Evolutionary conservation across 1,140 invertebrate genomes (phyloP).

Genomic region (Drosophila santomea): DNA sequence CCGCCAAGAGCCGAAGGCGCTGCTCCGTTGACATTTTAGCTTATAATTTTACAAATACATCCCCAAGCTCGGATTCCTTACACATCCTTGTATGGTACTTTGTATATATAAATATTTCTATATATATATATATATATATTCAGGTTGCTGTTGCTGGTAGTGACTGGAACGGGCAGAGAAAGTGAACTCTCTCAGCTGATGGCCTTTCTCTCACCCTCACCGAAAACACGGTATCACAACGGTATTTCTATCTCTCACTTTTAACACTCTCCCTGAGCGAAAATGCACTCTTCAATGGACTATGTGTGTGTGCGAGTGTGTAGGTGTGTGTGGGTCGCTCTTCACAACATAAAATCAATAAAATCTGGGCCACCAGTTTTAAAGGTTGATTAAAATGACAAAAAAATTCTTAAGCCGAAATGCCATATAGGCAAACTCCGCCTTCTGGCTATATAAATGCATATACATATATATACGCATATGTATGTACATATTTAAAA

Average conservation of each 20-base stretch:
- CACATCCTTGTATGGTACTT: neutral
- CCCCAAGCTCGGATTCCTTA: neutral
- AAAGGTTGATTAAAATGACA: slow-evolving; percentile 75
- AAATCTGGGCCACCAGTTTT: slow-evolving; percentile 76
- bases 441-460: neutral
- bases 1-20: neutral
- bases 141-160: slow-evolving; percentile 22
- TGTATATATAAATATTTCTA: neutral
- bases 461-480: neutral
- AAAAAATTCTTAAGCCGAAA: slow-evolving; percentile 24
- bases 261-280: slow-evolving; percentile 2
- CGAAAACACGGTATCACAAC: neutral
- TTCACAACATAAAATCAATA: slow-evolving; percentile 68
- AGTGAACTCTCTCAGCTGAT: slow-evolving; percentile 39
- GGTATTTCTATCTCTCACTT: slow-evolving; percentile 14
- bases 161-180: slow-evolving; percentile 32
- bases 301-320: neutral
- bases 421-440: neutral
- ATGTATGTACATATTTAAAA: neutral
- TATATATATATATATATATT: slow-evolving; percentile 1
- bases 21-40: slow-evolving; percentile 3
- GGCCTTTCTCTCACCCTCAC: slow-evolving; percentile 24
- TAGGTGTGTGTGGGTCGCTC: slow-evolving; percentile 29
- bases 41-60: neutral
- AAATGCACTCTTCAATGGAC: slow-evolving; percentile 19